Evolutionary conservation across 1,140 invertebrate species (phyloP), one percentile per base, ranked within the genome.

Genomic region (Proales similis): DNA sequence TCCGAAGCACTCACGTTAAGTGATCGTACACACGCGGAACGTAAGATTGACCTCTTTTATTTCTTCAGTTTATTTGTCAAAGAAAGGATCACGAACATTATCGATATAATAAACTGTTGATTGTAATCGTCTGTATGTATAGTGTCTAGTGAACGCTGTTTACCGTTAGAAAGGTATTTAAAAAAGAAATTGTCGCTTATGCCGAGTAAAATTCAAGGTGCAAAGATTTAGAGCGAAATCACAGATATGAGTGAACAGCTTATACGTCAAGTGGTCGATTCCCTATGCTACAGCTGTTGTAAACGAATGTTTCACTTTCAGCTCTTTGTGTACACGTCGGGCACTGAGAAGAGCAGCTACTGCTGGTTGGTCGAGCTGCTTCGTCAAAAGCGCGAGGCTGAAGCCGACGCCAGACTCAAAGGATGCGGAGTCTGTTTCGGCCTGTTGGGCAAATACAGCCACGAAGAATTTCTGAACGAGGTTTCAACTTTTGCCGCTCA

Each of bases 91-190:
- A n/a, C n/a, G n/a, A n/a, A n/a, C n/a, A n/a, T n/a, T n/a, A n/a
- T n/a, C n/a, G n/a, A n/a, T n/a, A n/a, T n/a, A n/a, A n/a, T n/a
- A n/a, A n/a, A n/a, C n/a, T n/a, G n/a, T n/a, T n/a, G n/a, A n/a
- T n/a, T n/a, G n/a, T n/a, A n/a, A 3, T 6, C 19, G 6, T 42
- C 4, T 6, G 22, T 17, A 17, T 11, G 4, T 42, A 6, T 17
- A 42, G 11, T 11, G 17, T 29, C 46, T 7, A 9, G 14, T 20
- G 7, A 7, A 30, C 0, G n/a, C n/a, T 36, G 9, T 19, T 36
- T 57, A 57, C 51, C 51, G 30, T 22, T 57, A 57, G 51, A 26
- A 26, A 57, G 51, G 51, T 57, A 57, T n/a, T 57, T 22, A 27
- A 36, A 48, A 26, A 14, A 7, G 6, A 4, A 32, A 17, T n/a